Base-by-base conservation (phyloP, 2,113 vertebrate species). In the Cyanocitta stelleri region DNA sequence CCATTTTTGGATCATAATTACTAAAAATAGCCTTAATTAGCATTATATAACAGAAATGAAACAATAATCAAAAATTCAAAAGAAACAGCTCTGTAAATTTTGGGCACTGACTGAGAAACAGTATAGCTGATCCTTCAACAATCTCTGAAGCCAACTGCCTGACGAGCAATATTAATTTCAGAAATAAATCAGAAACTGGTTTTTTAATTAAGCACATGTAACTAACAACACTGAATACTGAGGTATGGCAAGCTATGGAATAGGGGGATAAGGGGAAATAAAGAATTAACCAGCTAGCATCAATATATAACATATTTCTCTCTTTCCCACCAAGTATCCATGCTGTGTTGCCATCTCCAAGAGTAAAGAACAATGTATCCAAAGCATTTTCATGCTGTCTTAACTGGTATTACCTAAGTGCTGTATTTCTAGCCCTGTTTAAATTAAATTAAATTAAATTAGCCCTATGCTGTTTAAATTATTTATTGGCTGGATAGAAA, bases 11-110 rank as follows among this genome's bases (percentile, higher is more conserved):
- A 68, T 85, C 11, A 52, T 17, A 75, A 55, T 56, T 75, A 62
- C 63, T 84, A 94, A 96, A 91, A 75, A 66, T 59, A 83, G 19
- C 12, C 35, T 73, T 95, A 83, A 93, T 86, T 76, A 94, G 48
- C 30, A 84, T 86, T 94, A 91, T 52, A 43, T 72, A 91, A 94
- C 24, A 11, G 30, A 9, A 21, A 19, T 30, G 0, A 9, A n/a
- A 61, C 46, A 54, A 33, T 32, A 20, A 20, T 7, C 1, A 72
- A 72, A 73, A 91, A 71, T 44, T 39, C 21, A 89, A 78, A 77
- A 74, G 63, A 76, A 80, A 52, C 6, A 73, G 32, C 12, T 92
- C 33, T 54, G 35, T 46, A 66, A 52, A 66, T 90, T 73, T 69
- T 80, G 59, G 22, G n/a, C 46, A 44, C 18, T 59, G 51, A 44